Conservation (phyloP, 2,888 invertebrate species). For the Zaprionus obscuricornis region DNA sequence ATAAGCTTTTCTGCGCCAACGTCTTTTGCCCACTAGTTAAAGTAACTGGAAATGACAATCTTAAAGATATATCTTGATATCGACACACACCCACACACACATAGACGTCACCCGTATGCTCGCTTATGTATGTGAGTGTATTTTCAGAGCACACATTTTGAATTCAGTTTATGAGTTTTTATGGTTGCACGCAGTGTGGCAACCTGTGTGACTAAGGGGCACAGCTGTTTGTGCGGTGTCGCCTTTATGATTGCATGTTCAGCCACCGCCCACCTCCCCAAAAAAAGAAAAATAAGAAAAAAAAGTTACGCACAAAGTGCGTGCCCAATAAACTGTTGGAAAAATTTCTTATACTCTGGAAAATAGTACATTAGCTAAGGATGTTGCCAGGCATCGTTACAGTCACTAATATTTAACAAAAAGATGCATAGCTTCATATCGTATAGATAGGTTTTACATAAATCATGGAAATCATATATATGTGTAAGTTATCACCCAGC, state of each 20-base stretch:
- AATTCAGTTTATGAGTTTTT: conserved; percentile 57
- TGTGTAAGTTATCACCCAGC: too few relatives aligned
- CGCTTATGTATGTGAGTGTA: conserved; percentile 5
- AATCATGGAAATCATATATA: too few relatives aligned
- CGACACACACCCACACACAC: not conserved
- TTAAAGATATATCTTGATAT: conserved; percentile 41
- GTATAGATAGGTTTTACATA: too few relatives aligned
- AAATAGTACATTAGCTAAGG: not conserved
- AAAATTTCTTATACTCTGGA: conserved; percentile 8
- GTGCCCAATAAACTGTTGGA: conserved; percentile 40
- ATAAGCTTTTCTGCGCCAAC: conserved; percentile 44
- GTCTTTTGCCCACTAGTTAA: conserved; percentile 37
- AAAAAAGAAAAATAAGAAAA: not conserved
- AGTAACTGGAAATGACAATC: conserved; percentile 47
- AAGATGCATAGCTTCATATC: too few relatives aligned
- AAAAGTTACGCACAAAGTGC: conserved; percentile 42
- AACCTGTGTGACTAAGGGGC: conserved; percentile 12
- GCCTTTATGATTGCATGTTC: conserved; percentile 55
- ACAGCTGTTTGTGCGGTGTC: conserved; percentile 37
- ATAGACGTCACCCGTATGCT: conserved; percentile 2
- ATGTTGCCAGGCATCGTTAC: conserved; percentile 21
- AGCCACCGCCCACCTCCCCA: not conserved
- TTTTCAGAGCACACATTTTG: conserved; percentile 16
- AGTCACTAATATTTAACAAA: conserved; percentile 23
- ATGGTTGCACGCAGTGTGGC: conserved; percentile 45